A percentile compares a stretch with the other conserved stretches of the same genome.
These are phyloP conservation scores for Syngnathus rostellatus DNA, from an alignment of 2,797 vertebrate genomes.

Conservation along the genomic window DNA sequence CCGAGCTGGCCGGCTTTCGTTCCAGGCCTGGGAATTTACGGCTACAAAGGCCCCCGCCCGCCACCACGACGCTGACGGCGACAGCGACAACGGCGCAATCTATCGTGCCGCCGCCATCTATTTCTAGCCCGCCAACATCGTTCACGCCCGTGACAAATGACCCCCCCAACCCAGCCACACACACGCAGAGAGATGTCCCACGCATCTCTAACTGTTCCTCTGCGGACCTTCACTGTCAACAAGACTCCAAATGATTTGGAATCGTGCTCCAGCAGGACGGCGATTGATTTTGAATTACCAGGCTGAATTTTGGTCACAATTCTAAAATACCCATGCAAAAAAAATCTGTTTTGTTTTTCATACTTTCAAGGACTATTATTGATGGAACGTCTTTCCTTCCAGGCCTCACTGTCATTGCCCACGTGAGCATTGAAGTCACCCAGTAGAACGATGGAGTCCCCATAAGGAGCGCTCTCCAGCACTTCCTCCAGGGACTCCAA, in stretches of 20 bases:
- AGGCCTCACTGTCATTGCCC: no score
- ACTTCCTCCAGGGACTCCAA: no score
- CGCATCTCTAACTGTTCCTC: not conserved
- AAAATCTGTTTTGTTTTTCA: not conserved
- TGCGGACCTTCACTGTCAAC: conserved; percentile 2
- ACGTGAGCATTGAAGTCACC: no score
- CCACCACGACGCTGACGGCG: not conserved
- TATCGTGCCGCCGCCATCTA: conserved; percentile 20
- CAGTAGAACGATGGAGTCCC: no score
- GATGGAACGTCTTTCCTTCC: no score
- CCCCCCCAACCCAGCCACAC: not conserved
- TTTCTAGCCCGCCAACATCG: conserved; percentile 13
- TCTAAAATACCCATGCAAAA: no score
- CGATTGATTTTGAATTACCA: not conserved
- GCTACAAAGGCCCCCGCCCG: conserved; percentile 22
- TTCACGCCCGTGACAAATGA: conserved; percentile 11
- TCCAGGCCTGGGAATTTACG: conserved; percentile 51
- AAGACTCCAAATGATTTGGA: conserved; percentile 2
- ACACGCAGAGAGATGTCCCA: not conserved
- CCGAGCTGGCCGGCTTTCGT: conserved; percentile 45
- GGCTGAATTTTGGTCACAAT: not conserved
- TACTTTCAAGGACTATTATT: not conserved
- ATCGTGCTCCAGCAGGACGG: not conserved
- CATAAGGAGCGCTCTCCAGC: no score
- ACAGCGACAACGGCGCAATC: conserved; percentile 27